Evolutionary conservation across 2,888 invertebrate species (phyloP).

Genomic region (Ormyrus thymus): DNA sequence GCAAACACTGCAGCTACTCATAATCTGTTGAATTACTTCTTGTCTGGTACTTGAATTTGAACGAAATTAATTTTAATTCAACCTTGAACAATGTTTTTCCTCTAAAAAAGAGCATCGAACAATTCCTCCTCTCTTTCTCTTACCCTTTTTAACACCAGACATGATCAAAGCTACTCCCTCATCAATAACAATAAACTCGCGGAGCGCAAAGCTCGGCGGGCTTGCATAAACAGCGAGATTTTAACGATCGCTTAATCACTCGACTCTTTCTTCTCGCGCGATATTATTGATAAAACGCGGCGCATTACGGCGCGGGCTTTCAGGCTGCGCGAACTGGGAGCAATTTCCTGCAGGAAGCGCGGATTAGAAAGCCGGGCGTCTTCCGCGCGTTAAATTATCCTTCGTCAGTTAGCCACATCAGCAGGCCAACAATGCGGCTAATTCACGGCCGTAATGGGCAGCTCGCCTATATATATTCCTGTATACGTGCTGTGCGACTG

Average conservation of each 20-base stretch:
- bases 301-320: slow-evolving; percentile 45
- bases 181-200: slow-evolving; percentile 44
- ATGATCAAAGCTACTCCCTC: slow-evolving; percentile 7
- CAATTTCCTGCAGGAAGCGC: slow-evolving; percentile 62
- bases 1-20: no score
- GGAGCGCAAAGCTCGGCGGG: neutral
- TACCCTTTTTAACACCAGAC: no score
- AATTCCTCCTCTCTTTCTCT: neutral
- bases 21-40: no score
- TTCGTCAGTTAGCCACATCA: slow-evolving; percentile 69
- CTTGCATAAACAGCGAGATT: neutral
- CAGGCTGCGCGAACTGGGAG: slow-evolving; percentile 62
- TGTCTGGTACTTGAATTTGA: neutral
- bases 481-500: neutral
- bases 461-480: slow-evolving; percentile 5
- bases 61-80: slow-evolving; percentile 38
- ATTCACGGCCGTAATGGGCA: slow-evolving; percentile 67
- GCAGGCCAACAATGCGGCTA: slow-evolving; percentile 68
- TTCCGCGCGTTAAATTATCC: slow-evolving; percentile 68
- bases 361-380: slow-evolving; percentile 57
- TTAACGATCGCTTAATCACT: slow-evolving; percentile 46
- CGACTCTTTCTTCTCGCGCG: neutral
- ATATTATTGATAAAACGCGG: neutral
- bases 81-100: neutral
- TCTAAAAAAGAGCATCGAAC: neutral